A percentile compares a stretch with the other conserved stretches of the same genome.
Conservation (phyloP, 92 coral and sea anemone genomes). For the Anthopleura xanthogrammica region DNA sequence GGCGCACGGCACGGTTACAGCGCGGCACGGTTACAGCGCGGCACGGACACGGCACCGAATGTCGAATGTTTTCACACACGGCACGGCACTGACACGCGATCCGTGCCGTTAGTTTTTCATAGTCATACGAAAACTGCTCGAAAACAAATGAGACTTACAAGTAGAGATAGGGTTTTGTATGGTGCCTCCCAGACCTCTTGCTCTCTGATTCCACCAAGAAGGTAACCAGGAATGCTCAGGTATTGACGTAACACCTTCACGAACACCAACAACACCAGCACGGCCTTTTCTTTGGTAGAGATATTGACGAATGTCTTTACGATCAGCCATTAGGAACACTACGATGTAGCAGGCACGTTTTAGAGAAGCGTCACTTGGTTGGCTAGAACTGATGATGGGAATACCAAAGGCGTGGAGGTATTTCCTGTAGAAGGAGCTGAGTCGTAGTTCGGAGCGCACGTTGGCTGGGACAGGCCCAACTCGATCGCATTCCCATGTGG, state of each 20-base stretch:
- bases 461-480: conserved; percentile 56
- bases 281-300: conserved; percentile 84
- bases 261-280: conserved; percentile 82
- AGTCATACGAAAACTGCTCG: no score
- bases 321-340: conserved; percentile 88
- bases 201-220: conserved; percentile 94
- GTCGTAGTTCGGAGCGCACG: conserved; percentile 61
- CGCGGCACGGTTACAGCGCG: no score
- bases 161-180: conserved; percentile 84
- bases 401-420: conserved; percentile 94
- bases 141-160: conserved; percentile 42
- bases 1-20: no score
- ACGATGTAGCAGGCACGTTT: conserved; percentile 94
- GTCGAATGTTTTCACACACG: no score
- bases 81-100: no score
- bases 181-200: conserved; percentile 97
- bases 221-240: conserved; percentile 94
- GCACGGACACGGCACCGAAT: no score
- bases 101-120: no score
- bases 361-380: conserved; percentile 70
- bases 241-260: conserved; percentile 80
- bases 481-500: conserved; percentile 79
- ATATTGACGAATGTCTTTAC: conserved; percentile 82
- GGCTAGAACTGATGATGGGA: conserved; percentile 82
- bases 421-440: conserved; percentile 74